Conservation (phyloP, 2,797 vertebrate genomes). For the Enteromius anoplus region DNA sequence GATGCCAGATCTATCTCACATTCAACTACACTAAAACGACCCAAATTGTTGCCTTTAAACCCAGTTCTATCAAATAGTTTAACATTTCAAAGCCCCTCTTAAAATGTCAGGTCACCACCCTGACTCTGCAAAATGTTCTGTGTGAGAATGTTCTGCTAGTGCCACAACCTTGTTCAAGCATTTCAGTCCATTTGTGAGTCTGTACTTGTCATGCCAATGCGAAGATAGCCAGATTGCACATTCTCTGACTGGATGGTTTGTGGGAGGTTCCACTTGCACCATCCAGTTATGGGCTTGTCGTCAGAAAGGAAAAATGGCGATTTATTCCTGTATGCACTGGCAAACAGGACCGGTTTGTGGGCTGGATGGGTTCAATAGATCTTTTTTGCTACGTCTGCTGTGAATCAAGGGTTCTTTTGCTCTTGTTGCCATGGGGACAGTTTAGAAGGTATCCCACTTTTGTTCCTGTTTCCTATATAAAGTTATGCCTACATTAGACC, state of each 20-base stretch:
- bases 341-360: slow-evolving; percentile 42
- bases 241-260: slow-evolving; percentile 6
- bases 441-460: slow-evolving; percentile 45
- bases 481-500: slow-evolving; percentile 10
- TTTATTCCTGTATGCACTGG: slow-evolving; percentile 38
- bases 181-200: not conserved
- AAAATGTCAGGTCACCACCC: slow-evolving; percentile 38
- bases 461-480: slow-evolving; percentile 6
- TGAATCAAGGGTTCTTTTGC: slow-evolving; percentile 57
- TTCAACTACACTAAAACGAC: slow-evolving; percentile 4
- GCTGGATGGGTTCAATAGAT: slow-evolving; percentile 48
- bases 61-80: slow-evolving; percentile 29
- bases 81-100: slow-evolving; percentile 22
- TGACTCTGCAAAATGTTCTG: not conserved
- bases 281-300: not conserved
- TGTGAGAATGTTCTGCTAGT: not conserved
- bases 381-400: slow-evolving; percentile 59
- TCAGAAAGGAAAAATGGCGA: not conserved
- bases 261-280: slow-evolving; percentile 21
- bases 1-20: not conserved
- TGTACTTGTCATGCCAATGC: slow-evolving; percentile 3
- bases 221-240: not conserved
- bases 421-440: slow-evolving; percentile 61
- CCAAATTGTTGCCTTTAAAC: not conserved
- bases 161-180: not conserved